These are phyloP conservation scores for Hipparchia semele DNA, from an alignment of 2,888 invertebrate genomes.

Conservation along the genomic window DNA sequence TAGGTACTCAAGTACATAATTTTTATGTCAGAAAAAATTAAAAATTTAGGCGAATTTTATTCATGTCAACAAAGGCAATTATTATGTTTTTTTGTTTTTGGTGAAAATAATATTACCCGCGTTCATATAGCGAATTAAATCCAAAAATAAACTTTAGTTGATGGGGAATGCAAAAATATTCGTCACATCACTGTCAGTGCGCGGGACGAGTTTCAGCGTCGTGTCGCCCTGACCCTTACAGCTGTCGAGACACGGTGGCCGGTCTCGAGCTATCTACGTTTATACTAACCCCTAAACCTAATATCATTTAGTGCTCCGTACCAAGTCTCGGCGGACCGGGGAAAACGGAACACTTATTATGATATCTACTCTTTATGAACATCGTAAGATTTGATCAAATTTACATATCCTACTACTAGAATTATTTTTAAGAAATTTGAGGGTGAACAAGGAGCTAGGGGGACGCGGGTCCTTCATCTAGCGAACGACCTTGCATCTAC, in stretches of 20 bases:
- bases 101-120: background rate
- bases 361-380: conserved; percentile 46
- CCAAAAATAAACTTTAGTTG: background rate
- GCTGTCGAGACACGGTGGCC: conserved; percentile 29
- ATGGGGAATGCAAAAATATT: background rate
- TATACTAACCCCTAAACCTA: conserved; percentile 39
- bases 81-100: background rate
- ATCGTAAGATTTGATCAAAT: conserved; percentile 42
- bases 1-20: no score
- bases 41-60: conserved; percentile 3
- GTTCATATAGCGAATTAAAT: background rate
- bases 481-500: conserved; percentile 37
- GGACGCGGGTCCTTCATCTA: conserved; percentile 33
- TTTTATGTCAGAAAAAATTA: no score
- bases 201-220: conserved; percentile 10
- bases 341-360: conserved; percentile 42
- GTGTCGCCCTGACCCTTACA: conserved; percentile 27
- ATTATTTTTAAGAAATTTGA: conserved; percentile 28
- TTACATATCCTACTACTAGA: conserved; percentile 38
- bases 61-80: background rate
- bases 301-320: conserved; percentile 44
- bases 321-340: conserved; percentile 29
- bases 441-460: conserved; percentile 26
- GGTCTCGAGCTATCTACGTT: conserved; percentile 31
- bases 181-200: background rate